These are phyloP conservation scores for Oreochromis grahami DNA, from an alignment of 2,797 vertebrate species.

Conservation along the genomic window DNA sequence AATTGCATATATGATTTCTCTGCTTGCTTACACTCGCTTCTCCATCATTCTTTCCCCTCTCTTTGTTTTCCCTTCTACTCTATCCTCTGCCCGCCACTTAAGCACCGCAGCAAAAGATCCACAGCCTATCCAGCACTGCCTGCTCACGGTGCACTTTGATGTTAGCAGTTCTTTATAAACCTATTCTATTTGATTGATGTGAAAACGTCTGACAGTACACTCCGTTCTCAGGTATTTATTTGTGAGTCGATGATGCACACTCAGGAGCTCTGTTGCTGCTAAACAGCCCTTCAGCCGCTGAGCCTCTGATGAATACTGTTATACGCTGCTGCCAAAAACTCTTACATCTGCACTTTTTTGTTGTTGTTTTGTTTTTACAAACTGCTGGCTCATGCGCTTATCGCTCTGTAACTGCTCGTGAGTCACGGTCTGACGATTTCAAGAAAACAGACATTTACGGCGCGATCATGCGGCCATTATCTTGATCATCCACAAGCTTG, in stretches of 20 bases:
- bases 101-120: conserved; percentile 25
- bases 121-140: conserved; percentile 16
- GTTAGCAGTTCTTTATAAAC: conserved; percentile 57
- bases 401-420: conserved; percentile 31
- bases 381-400: conserved; percentile 26
- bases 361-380: background rate
- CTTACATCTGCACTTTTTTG: conserved; percentile 42
- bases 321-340: conserved; percentile 35
- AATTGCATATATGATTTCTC: background rate
- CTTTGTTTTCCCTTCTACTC: background rate
- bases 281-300: conserved; percentile 43
- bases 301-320: conserved; percentile 30
- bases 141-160: conserved; percentile 50
- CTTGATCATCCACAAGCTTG: background rate
- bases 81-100: conserved; percentile 18
- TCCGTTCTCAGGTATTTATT: conserved; percentile 63
- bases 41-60: background rate
- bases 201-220: conserved; percentile 45
- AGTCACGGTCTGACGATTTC: conserved; percentile 9
- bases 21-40: background rate
- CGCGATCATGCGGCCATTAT: background rate
- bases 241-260: conserved; percentile 53
- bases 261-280: conserved; percentile 30
- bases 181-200: conserved; percentile 65
- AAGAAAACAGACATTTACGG: conserved; percentile 22